Evolutionary conservation across 2,888 invertebrate species (phyloP), one percentile per base, ranked within the genome.

Genomic region (Eupsilia transversa): DNA sequence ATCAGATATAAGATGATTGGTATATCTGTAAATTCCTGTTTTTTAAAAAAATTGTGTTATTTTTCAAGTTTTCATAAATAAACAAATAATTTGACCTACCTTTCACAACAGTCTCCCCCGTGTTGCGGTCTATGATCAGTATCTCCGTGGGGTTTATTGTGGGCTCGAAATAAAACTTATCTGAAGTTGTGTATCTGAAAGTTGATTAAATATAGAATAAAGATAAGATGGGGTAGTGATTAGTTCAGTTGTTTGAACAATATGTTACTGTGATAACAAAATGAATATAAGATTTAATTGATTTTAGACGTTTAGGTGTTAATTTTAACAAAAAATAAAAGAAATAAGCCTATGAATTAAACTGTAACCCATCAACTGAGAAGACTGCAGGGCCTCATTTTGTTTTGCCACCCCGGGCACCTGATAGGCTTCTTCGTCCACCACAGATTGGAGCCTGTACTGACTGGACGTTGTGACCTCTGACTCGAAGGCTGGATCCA

Each of bases 91-190:
- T 38, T 38, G 4, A 17, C 9, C 17, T 66, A 98, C 98, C 97
- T 96, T 98, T 97, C 30, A 98, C 97, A 84, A 96, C 95, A 77
- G 98, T 97, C 90, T 98, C 97, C 87, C 98, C 97, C 82, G 97
- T 97, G 74, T 98, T 97, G 91, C 99, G 97, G 93, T 99, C 99
- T 88, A 99, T 98, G 70, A 98, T 97, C 87, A 99, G 96, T 75
- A 99, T 94, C 92, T 98, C 98, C 87, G 97, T 97, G 33, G 97
- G 97, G 85, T 97, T 97, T 65, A 97, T 97, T 82, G 97, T 97
- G 23, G 99, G 98, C 94, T 99, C 98, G 86, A 99, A 97, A 90
- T 98, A 98, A 94, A 99, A 99, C 93, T 98, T 98, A 89, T 99
- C 99, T 68, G 98, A 97, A n/a, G 99, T 98, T 83, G 97, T 97